Evolutionary conservation across 2,113 vertebrate species (phyloP), one percentile per base, ranked within the genome.

Genomic region (Apeltes quadracus): DNA sequence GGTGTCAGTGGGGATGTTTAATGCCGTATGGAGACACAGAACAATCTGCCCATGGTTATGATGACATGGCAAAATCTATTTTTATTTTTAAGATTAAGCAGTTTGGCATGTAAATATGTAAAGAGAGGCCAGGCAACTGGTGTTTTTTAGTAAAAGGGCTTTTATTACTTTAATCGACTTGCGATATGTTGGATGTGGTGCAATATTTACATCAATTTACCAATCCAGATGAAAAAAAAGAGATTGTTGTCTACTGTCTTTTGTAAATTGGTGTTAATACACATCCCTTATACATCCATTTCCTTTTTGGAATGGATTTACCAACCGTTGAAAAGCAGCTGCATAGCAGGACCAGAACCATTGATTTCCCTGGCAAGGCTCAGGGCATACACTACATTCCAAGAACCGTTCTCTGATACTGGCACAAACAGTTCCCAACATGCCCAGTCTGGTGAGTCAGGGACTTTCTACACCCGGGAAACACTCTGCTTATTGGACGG

Each of bases 381-480:
- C 20, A 46, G 10, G 22, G n/a, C 10, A 51, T 14, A 22, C 58
- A 22, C 20, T 18, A n/a, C 2, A 12, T 5, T 43, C 8, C 36
- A 41, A 18, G 20, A 41, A 54, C 20, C n/a, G 1, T 46, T 34
- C 48, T 75, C 23, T 14, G 32, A 34, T 20, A 3, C 44, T 43
- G 46, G 43, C 25, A 54, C 3, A 25, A 44, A 46, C 43, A 55
- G 48, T 7, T 50, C 18, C 25, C 22, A 38, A 58, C 61, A 62
- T 18, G 23, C 61, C 61, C 18, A 3, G 27, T 44, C 68, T 50
- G 29, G 25, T 41, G 13, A 39, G 18, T 25, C 18, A 46, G 38
- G 22, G 16, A 57, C 13, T 39, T 32, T 63, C 84, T 88, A 87
- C 84, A 72, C 67, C 69, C 64, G 62, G 67, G 38, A 59, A 72